Evolutionary conservation across 2,888 invertebrate genomes (phyloP), one percentile per base, ranked within the genome.

Genomic region (Prenolepis imparis): DNA sequence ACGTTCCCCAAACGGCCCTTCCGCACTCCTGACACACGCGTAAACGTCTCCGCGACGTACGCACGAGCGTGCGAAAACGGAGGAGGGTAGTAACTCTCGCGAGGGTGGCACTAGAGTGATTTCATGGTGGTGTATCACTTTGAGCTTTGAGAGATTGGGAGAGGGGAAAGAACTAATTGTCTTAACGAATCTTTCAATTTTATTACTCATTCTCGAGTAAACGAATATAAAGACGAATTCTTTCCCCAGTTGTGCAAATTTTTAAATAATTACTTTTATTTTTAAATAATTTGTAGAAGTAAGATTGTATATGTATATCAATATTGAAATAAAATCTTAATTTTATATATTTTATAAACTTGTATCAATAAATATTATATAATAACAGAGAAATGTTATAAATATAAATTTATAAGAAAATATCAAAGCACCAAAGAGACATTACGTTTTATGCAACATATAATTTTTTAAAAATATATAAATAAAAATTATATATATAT

Each of bases 121-220:
- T 94, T 93, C 90, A 92, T 91, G 92, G 92, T 93, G 91, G 91
- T 91, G 87, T 91, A 92, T 91, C 90, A 91, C 28, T 28, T 28
- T 28, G 28, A 28, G n/a, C 90, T 92, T 88, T 59, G 80, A 57
- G 72, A 57, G 84, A 77, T 84, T 73, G 41, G 21, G 36, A 55
- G 52, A 41, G 64, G 70, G 11, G 36, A 52, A n/a, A 52, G 28
- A 52, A 52, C 52, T 61, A 52, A 66, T 82, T 59, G 67, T 59
- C 36, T 73, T 67, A 68, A 28, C 39, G 21, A 41, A 44, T 52
- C n/a, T 59, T 39, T 55, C 44, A 67, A 59, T 44, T 59, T 59
- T 59, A 44, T 72, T 24, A 44, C 18, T 59, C 21, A n/a, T 55
- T 57, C 41, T 9, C 41, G n/a, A 64, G 6, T 52, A 52, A 52